Base-by-base conservation (phyloP, 2,888 invertebrate species). In the Phalangium opilio region DNA sequence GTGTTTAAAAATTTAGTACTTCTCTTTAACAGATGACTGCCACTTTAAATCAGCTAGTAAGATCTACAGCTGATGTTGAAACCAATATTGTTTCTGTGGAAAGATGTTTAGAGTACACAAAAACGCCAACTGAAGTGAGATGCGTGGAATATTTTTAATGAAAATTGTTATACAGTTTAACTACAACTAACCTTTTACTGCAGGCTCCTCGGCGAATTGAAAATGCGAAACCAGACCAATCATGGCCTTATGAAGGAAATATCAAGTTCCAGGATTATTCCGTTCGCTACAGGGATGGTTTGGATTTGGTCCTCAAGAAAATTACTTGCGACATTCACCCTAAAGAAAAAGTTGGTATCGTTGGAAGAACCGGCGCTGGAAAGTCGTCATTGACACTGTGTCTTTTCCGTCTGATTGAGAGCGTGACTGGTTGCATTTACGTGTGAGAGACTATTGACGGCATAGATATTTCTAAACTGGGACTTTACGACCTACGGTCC, bases 51-150 rank as follows among this genome's bases (percentile, higher is more conserved):
- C 91, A 91, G 87, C 71, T 96, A 58, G 91, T 96, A 19, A 75
- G 93, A 55, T 90, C 91, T 86, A 84, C 87, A 0, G 86, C 89
- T 2, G 93, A 95, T 63, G 82, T 96, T 40, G 96, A 96, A 71
- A 90, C 93, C 0, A 95, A 95, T 66, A 90, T 95, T 59, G 93
- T 95, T 1, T 85, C 93, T 2, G 91, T 95, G 1, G 95, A 96
- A 68, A 78, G 96, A 64, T 87, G 95, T 61, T 89, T 91, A 64
- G 95, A 96, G 64, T 96, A 95, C 62, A 52, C 51, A n/a, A 48
- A 50, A 45, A 52, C 50, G 11, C 50, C 50, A 3, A 49, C 44
- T n/a, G 57, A 56, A 48, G 55, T 50, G n/a, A n/a, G n/a, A n/a
- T n/a, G n/a, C n/a, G n/a, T n/a, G 50, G 48, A 44, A 21, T 14